Evolutionary conservation across 2,888 invertebrate species (phyloP).

Genomic region (Cecidostiba fungosa): DNA sequence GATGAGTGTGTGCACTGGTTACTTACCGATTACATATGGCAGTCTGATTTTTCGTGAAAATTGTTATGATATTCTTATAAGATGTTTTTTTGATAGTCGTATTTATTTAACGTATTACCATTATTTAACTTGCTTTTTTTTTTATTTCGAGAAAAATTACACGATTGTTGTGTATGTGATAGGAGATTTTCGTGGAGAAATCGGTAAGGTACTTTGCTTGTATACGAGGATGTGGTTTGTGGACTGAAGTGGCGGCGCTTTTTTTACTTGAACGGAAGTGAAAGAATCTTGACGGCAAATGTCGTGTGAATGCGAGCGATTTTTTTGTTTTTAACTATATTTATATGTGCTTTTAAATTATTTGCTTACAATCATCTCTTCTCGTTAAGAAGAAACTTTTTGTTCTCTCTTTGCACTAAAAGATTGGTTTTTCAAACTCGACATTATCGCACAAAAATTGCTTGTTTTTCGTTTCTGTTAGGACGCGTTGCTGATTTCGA

Average conservation of each 20-base stretch:
- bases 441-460: neutral
- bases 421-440: neutral
- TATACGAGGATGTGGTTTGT: neutral
- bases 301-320: conserved; percentile 5
- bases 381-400: neutral
- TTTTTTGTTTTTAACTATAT: conserved; percentile 17
- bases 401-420: conserved; percentile 5
- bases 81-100: too few species aligned
- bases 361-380: neutral
- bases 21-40: neutral
- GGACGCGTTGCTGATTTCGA: neutral
- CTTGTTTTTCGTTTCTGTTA: neutral
- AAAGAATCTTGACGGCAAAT: neutral
- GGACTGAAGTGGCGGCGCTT: conserved; percentile 1
- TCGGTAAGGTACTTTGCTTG: neutral
- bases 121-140: neutral
- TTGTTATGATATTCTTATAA: conserved; percentile 16
- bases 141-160: neutral
- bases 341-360: conserved; percentile 45
- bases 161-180: neutral
- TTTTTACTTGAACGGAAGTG: conserved; percentile 19
- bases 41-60: neutral
- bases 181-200: neutral
- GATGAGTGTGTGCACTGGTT: conserved; percentile 51
- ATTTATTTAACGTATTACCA: neutral